These are phyloP conservation scores for Cricetomys ansorgei DNA, from an alignment of 2,113 vertebrate genomes.

Conservation along the genomic window DNA sequence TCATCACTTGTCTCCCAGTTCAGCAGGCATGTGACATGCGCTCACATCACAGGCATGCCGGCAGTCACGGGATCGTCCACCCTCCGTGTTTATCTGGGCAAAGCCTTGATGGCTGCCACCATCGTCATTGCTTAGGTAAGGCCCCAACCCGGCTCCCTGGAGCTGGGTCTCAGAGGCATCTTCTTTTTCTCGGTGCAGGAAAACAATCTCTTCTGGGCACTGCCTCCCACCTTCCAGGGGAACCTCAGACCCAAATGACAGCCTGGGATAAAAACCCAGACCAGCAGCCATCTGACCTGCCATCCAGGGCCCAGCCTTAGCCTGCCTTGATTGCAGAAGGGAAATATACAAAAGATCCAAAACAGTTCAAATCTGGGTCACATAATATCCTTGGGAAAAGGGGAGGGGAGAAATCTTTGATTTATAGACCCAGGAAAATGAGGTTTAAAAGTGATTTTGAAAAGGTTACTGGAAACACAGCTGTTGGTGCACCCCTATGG, in stretches of 20 bases:
- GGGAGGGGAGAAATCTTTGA: conserved; percentile 82
- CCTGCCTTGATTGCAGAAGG: conserved; percentile 84
- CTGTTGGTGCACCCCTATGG: conserved; percentile 85
- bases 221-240: neutral
- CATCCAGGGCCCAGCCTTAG: conserved; percentile 82
- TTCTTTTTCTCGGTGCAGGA: neutral
- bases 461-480: conserved; percentile 90
- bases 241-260: neutral
- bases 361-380: conserved; percentile 90
- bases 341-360: conserved; percentile 83
- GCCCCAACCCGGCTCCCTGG: neutral
- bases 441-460: conserved; percentile 87
- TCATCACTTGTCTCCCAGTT: conserved; percentile 47
- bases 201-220: neutral
- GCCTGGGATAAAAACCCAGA: conserved; percentile 76
- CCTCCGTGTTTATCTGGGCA: conserved; percentile 59
- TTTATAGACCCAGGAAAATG: conserved; percentile 88
- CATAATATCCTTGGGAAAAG: conserved; percentile 83
- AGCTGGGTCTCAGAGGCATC: neutral
- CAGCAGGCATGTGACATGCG: neutral
- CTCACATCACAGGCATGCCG: conserved; percentile 55
- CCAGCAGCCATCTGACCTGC: conserved; percentile 77
- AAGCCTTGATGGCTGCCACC: neutral
- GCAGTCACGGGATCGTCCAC: neutral
- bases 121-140: neutral